Evolutionary conservation across 2,888 invertebrate species (phyloP).

Genomic region (Agrochola lychnidis): DNA sequence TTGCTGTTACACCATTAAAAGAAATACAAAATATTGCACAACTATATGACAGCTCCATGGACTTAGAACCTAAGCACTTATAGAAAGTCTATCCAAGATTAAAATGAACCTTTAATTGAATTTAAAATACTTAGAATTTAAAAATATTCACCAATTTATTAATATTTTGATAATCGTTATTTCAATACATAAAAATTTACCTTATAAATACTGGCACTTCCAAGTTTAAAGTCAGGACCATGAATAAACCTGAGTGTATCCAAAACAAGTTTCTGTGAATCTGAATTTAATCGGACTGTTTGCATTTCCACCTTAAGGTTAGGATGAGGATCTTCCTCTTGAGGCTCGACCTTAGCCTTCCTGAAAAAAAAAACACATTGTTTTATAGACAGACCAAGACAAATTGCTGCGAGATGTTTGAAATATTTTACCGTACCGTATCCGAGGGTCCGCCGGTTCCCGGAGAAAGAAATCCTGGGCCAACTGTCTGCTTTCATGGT

Average conservation of each 20-base stretch:
- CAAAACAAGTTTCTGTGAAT: slow-evolving; percentile 93
- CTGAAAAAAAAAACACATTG: slow-evolving; percentile 69
- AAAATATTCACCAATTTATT: no score
- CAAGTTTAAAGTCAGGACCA: slow-evolving; percentile 92
- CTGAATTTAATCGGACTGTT: slow-evolving; percentile 92
- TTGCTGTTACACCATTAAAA: background rate
- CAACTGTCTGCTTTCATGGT: slow-evolving; percentile 90
- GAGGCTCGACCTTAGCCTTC: slow-evolving; percentile 84
- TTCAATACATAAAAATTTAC: slow-evolving; percentile 66
- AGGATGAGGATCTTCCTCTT: slow-evolving; percentile 87
- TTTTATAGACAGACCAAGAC: slow-evolving; percentile 31
- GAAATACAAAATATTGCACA: slow-evolving; percentile 37
- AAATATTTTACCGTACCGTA: slow-evolving; percentile 83
- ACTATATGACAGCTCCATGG: slow-evolving; percentile 27
- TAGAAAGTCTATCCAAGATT: background rate
- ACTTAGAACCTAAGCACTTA: background rate
- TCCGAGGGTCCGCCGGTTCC: slow-evolving; percentile 91
- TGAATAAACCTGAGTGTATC: slow-evolving; percentile 94
- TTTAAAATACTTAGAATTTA: background rate
- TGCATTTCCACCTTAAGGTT: slow-evolving; percentile 94
- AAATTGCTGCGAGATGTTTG: slow-evolving; percentile 62
- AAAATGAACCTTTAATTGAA: background rate
- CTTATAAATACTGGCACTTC: slow-evolving; percentile 91
- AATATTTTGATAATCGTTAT: background rate
- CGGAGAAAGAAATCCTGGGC: slow-evolving; percentile 92